A percentile compares a stretch with the other conserved stretches of the same genome.
These are phyloP conservation scores for Haliclona indistincta DNA, from an alignment of 37 sponge, comb jelly and placozoan species.

Conservation along the genomic window DNA sequence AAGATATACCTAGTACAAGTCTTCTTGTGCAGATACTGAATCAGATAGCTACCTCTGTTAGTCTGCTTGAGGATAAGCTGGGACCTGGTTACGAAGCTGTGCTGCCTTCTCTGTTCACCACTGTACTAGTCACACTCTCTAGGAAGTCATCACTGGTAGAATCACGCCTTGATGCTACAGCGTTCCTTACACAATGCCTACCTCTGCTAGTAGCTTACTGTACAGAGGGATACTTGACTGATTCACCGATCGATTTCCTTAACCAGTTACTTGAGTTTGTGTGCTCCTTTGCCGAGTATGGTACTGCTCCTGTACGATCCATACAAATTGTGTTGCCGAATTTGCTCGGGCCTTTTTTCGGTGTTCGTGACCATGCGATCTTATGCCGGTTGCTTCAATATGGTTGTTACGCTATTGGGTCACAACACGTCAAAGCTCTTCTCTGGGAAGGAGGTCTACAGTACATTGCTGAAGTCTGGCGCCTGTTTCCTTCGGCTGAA, in stretches of 20 bases:
- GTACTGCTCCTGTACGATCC: constrained; percentile 24
- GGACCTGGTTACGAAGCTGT: neutral
- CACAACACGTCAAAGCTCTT: constrained; percentile 47
- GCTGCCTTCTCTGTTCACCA: no score
- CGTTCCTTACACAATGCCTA: constrained; percentile 27
- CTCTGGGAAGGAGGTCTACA: neutral
- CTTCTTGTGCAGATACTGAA: neutral
- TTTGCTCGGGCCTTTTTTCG: constrained; percentile 81
- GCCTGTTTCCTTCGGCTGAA: neutral
- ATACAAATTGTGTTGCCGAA: constrained; percentile 61
- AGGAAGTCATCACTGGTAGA: no score
- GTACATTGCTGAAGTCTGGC: constrained; percentile 1
- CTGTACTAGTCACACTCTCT: no score
- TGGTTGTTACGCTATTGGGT: constrained; percentile 56
- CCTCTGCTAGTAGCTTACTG: constrained; percentile 47
- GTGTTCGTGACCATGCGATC: constrained; percentile 31
- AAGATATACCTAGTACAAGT: neutral
- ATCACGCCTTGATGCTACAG: constrained; percentile 14
- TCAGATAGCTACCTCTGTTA: constrained; percentile 6
- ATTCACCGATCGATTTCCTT: constrained; percentile 45
- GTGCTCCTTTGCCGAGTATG: constrained; percentile 47
- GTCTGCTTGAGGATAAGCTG: constrained; percentile 19
- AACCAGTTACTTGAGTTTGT: constrained; percentile 50
- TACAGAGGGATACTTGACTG: constrained; percentile 71
- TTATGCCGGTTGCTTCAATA: constrained; percentile 64